Evolutionary conservation across 2,888 invertebrate species (phyloP).

Genomic region (Rhimphoctona megacephalus): DNA sequence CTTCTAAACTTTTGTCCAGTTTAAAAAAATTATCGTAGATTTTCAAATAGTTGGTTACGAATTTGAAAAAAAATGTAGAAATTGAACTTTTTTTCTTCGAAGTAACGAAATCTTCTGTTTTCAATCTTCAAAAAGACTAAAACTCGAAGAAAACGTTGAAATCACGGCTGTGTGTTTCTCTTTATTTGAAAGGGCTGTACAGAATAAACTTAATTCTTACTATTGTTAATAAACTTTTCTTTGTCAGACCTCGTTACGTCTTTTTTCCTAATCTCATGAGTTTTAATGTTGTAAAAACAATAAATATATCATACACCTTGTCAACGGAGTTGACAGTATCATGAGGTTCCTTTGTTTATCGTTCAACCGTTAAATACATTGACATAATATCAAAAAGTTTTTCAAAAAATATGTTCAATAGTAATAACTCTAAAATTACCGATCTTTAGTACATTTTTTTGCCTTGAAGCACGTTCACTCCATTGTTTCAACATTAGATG

Average conservation of each 20-base stretch:
- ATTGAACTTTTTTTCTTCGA: not conserved
- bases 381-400: not conserved
- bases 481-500: conserved; percentile 5
- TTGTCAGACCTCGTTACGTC: not conserved
- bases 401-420: conserved; percentile 7
- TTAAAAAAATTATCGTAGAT: not conserved
- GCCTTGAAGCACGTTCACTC: no score
- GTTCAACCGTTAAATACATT: not conserved
- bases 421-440: not conserved
- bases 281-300: not conserved
- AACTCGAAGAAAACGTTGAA: conserved; percentile 40
- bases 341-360: not conserved
- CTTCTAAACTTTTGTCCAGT: not conserved
- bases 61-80: not conserved
- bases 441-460: not conserved
- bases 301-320: conserved; percentile 3
- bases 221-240: conserved; percentile 36
- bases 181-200: conserved; percentile 62
- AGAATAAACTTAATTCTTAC: conserved; percentile 58
- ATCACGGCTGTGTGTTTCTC: conserved; percentile 59
- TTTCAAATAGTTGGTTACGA: not conserved
- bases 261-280: not conserved
- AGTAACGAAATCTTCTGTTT: conserved; percentile 3
- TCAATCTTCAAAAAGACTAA: not conserved
- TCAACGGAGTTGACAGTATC: not conserved